Percentiles rank a stretch among this genome's conserved stretches.
Evolutionary conservation across 1,140 invertebrate species (phyloP).

Genomic region (Himalopsyche phryganea): DNA sequence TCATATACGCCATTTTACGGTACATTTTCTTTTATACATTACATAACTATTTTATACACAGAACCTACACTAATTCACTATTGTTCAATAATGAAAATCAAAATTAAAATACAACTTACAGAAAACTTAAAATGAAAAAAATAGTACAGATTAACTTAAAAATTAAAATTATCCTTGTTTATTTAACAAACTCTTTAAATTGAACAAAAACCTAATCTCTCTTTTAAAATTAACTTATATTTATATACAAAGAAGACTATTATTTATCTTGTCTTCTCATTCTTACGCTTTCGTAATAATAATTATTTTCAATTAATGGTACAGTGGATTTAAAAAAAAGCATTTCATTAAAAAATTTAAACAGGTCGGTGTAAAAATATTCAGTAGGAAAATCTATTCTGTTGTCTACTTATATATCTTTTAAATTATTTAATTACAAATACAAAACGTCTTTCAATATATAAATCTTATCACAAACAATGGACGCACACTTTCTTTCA

Average conservation of each 20-base stretch:
- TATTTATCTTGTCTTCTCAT: background rate
- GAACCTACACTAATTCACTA: slow-evolving; percentile 23
- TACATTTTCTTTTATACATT: slow-evolving; percentile 28
- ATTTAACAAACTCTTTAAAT: slow-evolving; percentile 1
- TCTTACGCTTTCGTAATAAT: background rate
- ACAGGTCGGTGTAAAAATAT: background rate
- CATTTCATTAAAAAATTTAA: background rate
- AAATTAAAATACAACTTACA: slow-evolving; percentile 3
- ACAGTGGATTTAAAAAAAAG: background rate
- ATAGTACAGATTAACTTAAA: slow-evolving; percentile 19
- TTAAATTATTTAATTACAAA: background rate
- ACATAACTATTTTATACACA: slow-evolving; percentile 32
- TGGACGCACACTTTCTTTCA: slow-evolving; percentile 26
- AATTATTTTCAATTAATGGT: background rate
- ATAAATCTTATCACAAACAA: slow-evolving; percentile 31
- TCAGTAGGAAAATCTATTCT: slow-evolving; percentile 10
- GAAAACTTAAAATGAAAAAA: slow-evolving; percentile 20
- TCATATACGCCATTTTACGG: slow-evolving; percentile 32
- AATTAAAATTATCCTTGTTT: slow-evolving; percentile 9
- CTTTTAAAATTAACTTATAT: slow-evolving; percentile 9
- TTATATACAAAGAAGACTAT: slow-evolving; percentile 9
- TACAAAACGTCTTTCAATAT: slow-evolving; percentile 9
- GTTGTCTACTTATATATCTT: slow-evolving; percentile 5
- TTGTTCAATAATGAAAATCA: slow-evolving; percentile 17
- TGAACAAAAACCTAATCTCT: slow-evolving; percentile 23